Base-by-base conservation (phyloP, 2,888 invertebrate genomes). In the Nesidiocoris tenuis region DNA sequence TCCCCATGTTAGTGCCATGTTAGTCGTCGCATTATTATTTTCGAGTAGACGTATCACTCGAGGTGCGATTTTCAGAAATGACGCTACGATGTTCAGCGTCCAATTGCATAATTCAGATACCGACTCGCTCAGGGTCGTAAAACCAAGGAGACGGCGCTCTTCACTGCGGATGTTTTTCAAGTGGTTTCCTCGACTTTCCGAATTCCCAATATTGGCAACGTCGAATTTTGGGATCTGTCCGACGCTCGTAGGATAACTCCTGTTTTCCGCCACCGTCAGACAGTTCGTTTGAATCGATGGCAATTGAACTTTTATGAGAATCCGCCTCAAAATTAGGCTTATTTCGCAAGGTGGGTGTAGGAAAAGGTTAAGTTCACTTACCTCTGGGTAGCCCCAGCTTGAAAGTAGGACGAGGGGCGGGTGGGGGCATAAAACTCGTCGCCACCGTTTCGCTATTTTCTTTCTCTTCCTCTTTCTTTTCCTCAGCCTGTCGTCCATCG, bases 381-480 rank as follows among this genome's bases (percentile, higher is more conserved):
- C 25, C 70, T 72, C 56, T 72, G 63, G 72, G 72, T 25, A 61
- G 72, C 18, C 72, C 72, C 61, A 72, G 72, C 19, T 19, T 61
- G 16, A 72, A 61, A 39, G 61, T 17, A 39, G 72, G 72, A 21
- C 72, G 72, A 16, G 65, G 39, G 65, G 12, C 24, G 72, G 72
- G 72, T 18, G 23, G n/a, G 18, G 70, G 24, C 39, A 72, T 3
- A 39, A 39, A 39, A 12, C 39, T 39, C 39, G 39, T 3, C 12
- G 39, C 39, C 39, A 12, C 39, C 39, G 39, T 39, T 39, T 39
- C 39, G 39, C 39, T 39, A 12, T 39, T 39, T 39, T 39, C 39
- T 12, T 39, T 39, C 12, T 39, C 39, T 12, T 39, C 39, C 12
- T 39, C 39, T 39, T 39, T 39, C 39, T 39, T 39, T 39, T 39